Evolutionary conservation across 2,888 invertebrate species (phyloP), one percentile per base, ranked within the genome.

Genomic region (Ommatoiulus sabulosus): DNA sequence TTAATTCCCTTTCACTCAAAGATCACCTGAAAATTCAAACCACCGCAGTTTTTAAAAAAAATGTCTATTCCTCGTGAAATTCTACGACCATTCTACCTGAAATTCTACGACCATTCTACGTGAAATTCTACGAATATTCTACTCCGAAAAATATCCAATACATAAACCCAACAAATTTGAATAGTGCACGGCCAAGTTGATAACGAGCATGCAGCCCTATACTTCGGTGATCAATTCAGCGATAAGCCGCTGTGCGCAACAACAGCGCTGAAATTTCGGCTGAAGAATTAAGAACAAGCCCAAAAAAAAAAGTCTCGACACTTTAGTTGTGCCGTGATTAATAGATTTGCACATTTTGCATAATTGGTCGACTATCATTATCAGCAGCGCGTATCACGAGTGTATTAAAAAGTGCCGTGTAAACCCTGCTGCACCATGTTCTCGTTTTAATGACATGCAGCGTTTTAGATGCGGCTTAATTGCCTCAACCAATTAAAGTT

Each of bases 401-500:
- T 63, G 63, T 63, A 63, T 63, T 63, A 63, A 20, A 63, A 63
- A 63, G 63, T 63, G 63, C 63, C 63, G n/a, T 63, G 63, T 63
- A 63, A 63, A 63, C 63, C 63, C 63, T 63, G 20, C 63, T 63
- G 63, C 20, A 63, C 63, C 63, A 63, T 63, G 63, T 63, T 63
- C 63, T 63, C 63, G 17, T 63, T 63, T 85, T 85, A 85, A 85
- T 85, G 85, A 85, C 85, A 85, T 85, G 85, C 85, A 85, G 43
- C 43, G 85, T 43, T 85, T 85, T 85, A 85, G 85, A 85, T 35
- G 85, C 44, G n/a, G 44, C 85, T 85, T 85, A 85, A 85, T 85
- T 85, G 85, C 85, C 85, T 85, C 44, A 85, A 85, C 85, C 85
- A 85, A 85, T 85, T 85, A 85, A 43, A 85, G 85, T 85, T 85